phyloP scores from a whole-genome alignment of 2,888 invertebrate species.

The Minunthozetes semirufus region DNA sequence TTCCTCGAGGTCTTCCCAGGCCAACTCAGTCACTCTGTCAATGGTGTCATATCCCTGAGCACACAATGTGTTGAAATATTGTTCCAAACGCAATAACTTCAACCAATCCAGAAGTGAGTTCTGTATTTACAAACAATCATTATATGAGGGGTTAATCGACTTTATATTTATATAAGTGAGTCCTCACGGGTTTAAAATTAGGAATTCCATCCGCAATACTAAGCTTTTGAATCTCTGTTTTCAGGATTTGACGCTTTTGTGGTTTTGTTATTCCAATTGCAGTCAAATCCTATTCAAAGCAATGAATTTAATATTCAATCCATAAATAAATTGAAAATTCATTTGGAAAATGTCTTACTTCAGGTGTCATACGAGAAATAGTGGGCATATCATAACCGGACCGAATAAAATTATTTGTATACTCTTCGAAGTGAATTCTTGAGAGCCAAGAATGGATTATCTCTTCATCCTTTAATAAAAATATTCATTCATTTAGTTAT shows the following conservation, averaged over 20 bases:
- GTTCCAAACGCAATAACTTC: conserved; percentile 76
- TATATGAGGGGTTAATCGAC: too few species aligned
- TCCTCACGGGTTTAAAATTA: conserved; percentile 69
- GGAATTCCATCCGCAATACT: conserved; percentile 91
- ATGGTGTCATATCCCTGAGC: conserved; percentile 91
- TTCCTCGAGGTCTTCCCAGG: conserved; percentile 98
- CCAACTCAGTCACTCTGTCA: conserved; percentile 85
- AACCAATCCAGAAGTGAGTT: conserved; percentile 93
- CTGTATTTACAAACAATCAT: conserved; percentile 55
- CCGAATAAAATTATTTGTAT: conserved; percentile 81
- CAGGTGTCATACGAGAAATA: conserved; percentile 97
- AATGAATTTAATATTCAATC: neutral
- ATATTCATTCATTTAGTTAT: neutral
- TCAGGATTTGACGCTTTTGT: conserved; percentile 88
- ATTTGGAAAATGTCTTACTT: conserved; percentile 54
- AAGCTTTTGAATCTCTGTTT: conserved; percentile 88
- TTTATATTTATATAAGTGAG: neutral
- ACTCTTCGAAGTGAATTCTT: conserved; percentile 88
- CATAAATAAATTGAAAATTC: neutral
- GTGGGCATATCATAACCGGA: conserved; percentile 97
- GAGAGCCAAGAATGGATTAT: conserved; percentile 90
- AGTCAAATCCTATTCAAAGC: conserved; percentile 56
- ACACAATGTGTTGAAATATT: conserved; percentile 80
- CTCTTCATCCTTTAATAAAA: conserved; percentile 68
- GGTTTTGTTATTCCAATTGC: conserved; percentile 85